A percentile compares a stretch with the other conserved stretches of the same genome.
These are phyloP conservation scores for Dipodomys stephensi DNA, from an alignment of 2,113 vertebrate species.

Conservation along the genomic window DNA sequence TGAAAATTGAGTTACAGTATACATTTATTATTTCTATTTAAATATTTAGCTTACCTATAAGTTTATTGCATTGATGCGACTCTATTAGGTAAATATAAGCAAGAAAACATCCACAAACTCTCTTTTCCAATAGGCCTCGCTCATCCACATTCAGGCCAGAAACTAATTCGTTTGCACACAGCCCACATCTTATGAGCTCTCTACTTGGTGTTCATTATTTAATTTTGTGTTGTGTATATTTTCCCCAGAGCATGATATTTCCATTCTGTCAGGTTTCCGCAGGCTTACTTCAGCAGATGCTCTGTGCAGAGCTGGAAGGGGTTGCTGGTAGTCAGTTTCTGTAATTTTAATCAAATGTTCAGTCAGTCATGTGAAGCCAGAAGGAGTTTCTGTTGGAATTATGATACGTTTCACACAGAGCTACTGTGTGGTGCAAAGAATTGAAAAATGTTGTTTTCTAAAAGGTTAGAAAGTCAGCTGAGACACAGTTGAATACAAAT, in stretches of 20 bases:
- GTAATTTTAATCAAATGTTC: slow-evolving; percentile 79
- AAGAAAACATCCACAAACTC: neutral
- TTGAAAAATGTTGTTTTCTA: slow-evolving; percentile 59
- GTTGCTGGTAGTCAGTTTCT: slow-evolving; percentile 52
- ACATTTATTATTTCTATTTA: neutral
- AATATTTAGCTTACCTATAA: neutral
- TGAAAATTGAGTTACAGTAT: slow-evolving; percentile 24
- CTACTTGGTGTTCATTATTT: slow-evolving; percentile 45
- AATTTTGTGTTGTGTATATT: slow-evolving; percentile 51
- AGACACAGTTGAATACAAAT: slow-evolving; percentile 36
- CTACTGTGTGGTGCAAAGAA: slow-evolving; percentile 48
- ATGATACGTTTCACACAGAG: slow-evolving; percentile 69
- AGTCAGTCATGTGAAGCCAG: slow-evolving; percentile 72
- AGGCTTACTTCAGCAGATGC: slow-evolving; percentile 66
- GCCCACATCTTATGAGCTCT: neutral
- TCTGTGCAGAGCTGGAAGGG: slow-evolving; percentile 48
- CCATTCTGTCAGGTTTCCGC: slow-evolving; percentile 55
- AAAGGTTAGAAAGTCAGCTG: slow-evolving; percentile 64
- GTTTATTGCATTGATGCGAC: neutral
- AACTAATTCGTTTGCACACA: neutral
- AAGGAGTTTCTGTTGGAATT: slow-evolving; percentile 71
- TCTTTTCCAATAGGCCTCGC: neutral
- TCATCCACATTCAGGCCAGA: neutral
- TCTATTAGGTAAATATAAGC: neutral
- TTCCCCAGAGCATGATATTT: slow-evolving; percentile 68